These are phyloP conservation scores for Prochilodus magdalenae DNA, from an alignment of 2,113 vertebrate species.

Conservation along the genomic window DNA sequence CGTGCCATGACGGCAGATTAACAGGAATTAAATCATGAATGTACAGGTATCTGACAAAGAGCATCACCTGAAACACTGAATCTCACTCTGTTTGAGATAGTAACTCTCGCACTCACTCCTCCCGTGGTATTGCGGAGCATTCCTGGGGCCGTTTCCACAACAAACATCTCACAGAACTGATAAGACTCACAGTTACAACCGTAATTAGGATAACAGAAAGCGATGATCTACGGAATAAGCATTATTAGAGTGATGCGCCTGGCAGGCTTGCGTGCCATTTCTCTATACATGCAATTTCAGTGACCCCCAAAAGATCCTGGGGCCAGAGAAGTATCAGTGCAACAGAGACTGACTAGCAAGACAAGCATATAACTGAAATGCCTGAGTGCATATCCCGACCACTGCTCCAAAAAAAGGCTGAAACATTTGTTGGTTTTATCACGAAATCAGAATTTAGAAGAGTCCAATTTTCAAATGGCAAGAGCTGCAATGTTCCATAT, in stretches of 20 bases:
- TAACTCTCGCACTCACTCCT: background rate
- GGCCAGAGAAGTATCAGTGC: background rate
- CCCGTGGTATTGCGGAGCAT: background rate
- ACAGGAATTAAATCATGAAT: background rate
- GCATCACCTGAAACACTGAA: conserved; percentile 8
- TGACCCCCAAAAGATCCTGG: background rate
- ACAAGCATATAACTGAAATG: background rate
- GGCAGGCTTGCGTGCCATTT: background rate
- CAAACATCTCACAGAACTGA: conserved; percentile 13
- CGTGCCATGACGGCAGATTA: background rate
- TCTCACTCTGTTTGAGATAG: background rate
- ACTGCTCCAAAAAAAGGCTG: too few relatives aligned
- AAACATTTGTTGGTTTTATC: too few relatives aligned
- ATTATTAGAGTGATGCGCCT: background rate
- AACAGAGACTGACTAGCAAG: too few relatives aligned
- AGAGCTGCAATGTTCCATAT: too few relatives aligned
- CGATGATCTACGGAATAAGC: background rate
- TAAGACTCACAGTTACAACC: conserved; percentile 28
- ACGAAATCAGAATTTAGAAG: too few relatives aligned
- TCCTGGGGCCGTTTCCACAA: conserved; percentile 12
- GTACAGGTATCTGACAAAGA: conserved; percentile 24
- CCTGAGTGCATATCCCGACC: background rate
- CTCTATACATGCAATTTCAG: background rate
- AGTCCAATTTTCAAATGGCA: too few relatives aligned
- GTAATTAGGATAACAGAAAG: conserved; percentile 20